Conservation (phyloP, 2,888 invertebrate genomes). For the Lacanobia oleracea region DNA sequence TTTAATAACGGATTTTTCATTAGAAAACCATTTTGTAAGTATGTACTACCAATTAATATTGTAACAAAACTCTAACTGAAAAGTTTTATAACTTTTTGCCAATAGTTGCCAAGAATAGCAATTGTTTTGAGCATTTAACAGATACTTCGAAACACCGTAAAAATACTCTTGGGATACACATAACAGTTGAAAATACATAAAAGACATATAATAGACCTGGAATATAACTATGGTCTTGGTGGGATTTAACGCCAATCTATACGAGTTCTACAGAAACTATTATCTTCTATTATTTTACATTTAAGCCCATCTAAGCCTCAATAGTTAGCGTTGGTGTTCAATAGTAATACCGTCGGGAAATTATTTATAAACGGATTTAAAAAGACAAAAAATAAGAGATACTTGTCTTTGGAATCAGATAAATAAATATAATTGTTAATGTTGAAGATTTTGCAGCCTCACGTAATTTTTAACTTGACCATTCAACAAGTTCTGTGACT, state of each 20-base stretch:
- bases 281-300: slow-evolving; percentile 13
- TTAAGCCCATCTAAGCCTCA: neutral
- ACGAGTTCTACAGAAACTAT: neutral
- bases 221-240: neutral
- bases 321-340: slow-evolving; percentile 14
- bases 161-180: neutral
- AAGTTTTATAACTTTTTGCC: neutral
- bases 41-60: neutral
- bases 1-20: neutral
- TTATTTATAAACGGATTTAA: slow-evolving; percentile 27
- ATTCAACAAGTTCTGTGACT: neutral
- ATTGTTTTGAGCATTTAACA: neutral
- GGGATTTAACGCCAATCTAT: neutral
- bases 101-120: neutral
- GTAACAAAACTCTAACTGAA: neutral
- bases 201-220: slow-evolving; percentile 4
- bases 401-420: neutral
- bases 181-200: neutral
- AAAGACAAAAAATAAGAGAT: slow-evolving; percentile 31
- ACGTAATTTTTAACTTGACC: neutral
- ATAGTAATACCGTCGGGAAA: neutral
- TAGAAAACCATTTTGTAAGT: neutral
- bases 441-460: neutral
- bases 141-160: neutral
- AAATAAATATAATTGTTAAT: neutral